A percentile compares a stretch with the other conserved stretches of the same genome.
Conservation (phyloP, 2,113 vertebrate species). For the Antigone vipio region DNA sequence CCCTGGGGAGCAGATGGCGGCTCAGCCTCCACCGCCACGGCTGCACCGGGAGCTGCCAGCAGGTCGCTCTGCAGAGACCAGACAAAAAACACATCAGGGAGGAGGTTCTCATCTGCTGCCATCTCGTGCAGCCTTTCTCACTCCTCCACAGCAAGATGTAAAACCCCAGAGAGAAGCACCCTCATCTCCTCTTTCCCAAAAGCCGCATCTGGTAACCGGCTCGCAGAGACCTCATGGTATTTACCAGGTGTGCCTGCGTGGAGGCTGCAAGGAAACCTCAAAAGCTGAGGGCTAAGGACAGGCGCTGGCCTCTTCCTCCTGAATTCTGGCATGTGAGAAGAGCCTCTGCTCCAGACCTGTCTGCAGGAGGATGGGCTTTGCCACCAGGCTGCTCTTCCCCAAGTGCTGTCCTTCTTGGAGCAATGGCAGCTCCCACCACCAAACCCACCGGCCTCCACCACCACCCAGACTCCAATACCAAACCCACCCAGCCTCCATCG, state of each 20-base stretch:
- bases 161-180: accelerated
- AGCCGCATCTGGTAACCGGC: not conserved
- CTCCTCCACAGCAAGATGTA: not conserved
- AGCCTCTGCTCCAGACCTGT: not conserved
- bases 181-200: not conserved
- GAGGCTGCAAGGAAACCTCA: not conserved
- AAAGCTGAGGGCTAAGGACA: not conserved
- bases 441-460: not conserved
- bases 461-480: not conserved
- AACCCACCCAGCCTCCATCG: not conserved
- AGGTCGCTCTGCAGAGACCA: not conserved
- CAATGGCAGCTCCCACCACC: not conserved
- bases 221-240: accelerated
- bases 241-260: accelerated
- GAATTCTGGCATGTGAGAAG: not conserved
- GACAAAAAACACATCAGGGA: not conserved
- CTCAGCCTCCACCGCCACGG: not conserved
- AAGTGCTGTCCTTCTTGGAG: not conserved
- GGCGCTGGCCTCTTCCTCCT: not conserved
- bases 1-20: accelerated
- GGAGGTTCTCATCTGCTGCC: not conserved
- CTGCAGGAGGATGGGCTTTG: not conserved
- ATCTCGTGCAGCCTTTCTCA: not conserved
- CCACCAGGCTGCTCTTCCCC: not conserved
- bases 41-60: accelerated